Evolutionary conservation across 1,140 invertebrate genomes (phyloP), one percentile per base, ranked within the genome.

Genomic region (Latrodectus geometricus): DNA sequence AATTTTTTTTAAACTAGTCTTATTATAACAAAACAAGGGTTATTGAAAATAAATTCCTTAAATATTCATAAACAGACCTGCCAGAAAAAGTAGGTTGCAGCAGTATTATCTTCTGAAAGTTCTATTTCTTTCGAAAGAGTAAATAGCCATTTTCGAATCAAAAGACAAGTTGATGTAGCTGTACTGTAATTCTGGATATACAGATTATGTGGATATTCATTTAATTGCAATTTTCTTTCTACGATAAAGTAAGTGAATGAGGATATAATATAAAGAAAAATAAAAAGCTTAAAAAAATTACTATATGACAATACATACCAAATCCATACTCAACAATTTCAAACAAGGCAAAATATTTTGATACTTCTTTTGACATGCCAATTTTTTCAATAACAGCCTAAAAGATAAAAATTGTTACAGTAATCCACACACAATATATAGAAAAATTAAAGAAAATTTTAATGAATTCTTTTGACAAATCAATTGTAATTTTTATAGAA

Each of bases 121-220:
- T 93, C 92, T 17, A 95, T 92, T 91, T 97, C 96, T 89, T 93
- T 93, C 65, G 92, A 91, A 54, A 96, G 92, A 56, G 95, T 95
- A 92, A 99, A 99, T 48, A 99, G 91, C 97, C 98, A 99, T 92
- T 97, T 97, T 68, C 96, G 93, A 68, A 99, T 93, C 77, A 95
- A 94, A n/a, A 99, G 93, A 91, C 98, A 99, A 15, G 97, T 98
- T 76, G 96, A 96, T 49, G 97, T 97, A 35, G 98, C 98, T n/a
- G 98, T 99, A 88, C 96, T 98, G 90, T 99, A 99, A 92, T 99
- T 99, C 92, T 99, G 97, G 89, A 99, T 98, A 91, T 99, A 99
- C 74, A 99, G 93, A 89, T 97, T 97, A 91, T 99, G 98, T 0
- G 98, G 98, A 88, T 97, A 96, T 92, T 99, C 98, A 90, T 96